Evolutionary conservation across 1,140 invertebrate species (phyloP).

Genomic region (Panonychus citri): DNA sequence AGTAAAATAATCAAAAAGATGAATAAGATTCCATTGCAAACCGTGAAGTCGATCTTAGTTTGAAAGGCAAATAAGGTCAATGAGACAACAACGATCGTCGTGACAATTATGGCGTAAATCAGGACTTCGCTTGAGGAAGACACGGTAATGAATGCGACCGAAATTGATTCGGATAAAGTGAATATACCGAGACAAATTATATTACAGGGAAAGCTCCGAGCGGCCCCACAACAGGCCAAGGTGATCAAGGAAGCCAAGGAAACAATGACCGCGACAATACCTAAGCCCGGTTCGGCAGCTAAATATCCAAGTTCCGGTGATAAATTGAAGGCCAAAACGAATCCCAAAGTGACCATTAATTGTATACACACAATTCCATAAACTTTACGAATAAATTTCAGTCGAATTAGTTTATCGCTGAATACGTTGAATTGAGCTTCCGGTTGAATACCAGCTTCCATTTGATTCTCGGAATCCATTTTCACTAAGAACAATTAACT

Average conservation of each 20-base stretch:
- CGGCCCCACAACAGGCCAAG: slow-evolving; percentile 67
- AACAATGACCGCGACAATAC: background rate
- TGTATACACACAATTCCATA: slow-evolving; percentile 28
- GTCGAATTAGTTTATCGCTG: slow-evolving; percentile 1
- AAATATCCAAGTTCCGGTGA: too few relatives aligned
- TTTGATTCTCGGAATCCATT: too few relatives aligned
- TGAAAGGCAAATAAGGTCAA: slow-evolving; percentile 43
- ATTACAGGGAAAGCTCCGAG: slow-evolving; percentile 60
- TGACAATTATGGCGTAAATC: slow-evolving; percentile 53
- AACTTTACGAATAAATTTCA: slow-evolving; percentile 27
- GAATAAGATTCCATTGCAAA: slow-evolving; percentile 37
- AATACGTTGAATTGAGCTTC: too few relatives aligned
- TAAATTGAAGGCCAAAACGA: too few relatives aligned
- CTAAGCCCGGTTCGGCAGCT: slow-evolving; percentile 11
- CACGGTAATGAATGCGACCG: slow-evolving; percentile 18
- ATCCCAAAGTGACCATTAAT: slow-evolving; percentile 23
- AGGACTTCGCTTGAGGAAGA: slow-evolving; percentile 24
- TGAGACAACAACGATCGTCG: slow-evolving; percentile 29
- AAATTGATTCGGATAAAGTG: slow-evolving; percentile 11
- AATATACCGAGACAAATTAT: slow-evolving; percentile 66
- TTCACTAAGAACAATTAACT: too few relatives aligned
- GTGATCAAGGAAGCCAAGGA: slow-evolving; percentile 9
- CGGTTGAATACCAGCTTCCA: too few relatives aligned
- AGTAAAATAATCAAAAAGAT: slow-evolving; percentile 49
- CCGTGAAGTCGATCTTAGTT: slow-evolving; percentile 75